Percentiles rank a stretch among this genome's conserved stretches.
These are phyloP conservation scores for Melanotaenia pygmaea DNA, from an alignment of 2,797 vertebrate genomes.

Conservation along the genomic window DNA sequence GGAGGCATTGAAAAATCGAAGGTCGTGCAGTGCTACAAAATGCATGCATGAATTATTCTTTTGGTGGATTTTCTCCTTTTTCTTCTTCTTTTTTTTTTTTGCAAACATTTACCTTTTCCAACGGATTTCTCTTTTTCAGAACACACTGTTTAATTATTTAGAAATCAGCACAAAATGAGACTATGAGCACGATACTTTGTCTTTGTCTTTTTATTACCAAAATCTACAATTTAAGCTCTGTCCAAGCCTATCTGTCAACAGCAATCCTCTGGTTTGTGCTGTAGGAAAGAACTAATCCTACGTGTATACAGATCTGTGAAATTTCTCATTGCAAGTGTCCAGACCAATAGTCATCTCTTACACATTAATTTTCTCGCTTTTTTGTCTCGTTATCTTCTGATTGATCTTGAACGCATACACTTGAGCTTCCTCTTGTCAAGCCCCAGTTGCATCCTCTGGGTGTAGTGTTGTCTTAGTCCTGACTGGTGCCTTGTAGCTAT, in stretches of 20 bases:
- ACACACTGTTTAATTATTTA: neutral
- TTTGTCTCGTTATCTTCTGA: conserved; percentile 16
- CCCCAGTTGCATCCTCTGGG: conserved; percentile 50
- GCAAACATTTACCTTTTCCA: neutral
- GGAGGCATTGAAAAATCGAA: neutral
- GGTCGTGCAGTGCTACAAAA: neutral
- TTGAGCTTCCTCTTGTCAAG: conserved; percentile 57
- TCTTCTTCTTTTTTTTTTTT: no score
- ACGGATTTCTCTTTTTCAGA: neutral
- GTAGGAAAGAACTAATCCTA: conserved; percentile 4
- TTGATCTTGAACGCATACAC: conserved; percentile 46
- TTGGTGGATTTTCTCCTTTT: neutral
- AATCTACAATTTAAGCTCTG: conserved; percentile 10
- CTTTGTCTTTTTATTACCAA: neutral
- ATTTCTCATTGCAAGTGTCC: conserved; percentile 10
- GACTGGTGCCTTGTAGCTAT: conserved; percentile 65
- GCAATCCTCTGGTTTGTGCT: neutral
- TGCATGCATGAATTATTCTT: neutral
- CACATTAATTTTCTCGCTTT: conserved; percentile 1
- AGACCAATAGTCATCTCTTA: neutral
- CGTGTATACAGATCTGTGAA: conserved; percentile 14
- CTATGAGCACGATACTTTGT: neutral
- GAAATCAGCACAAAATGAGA: conserved; percentile 1
- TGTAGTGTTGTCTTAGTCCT: conserved; percentile 38
- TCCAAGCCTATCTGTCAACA: conserved; percentile 14